Conservation (phyloP, 37 sponge, comb jelly and placozoan species). For the Ephydatia muelleri region DNA sequence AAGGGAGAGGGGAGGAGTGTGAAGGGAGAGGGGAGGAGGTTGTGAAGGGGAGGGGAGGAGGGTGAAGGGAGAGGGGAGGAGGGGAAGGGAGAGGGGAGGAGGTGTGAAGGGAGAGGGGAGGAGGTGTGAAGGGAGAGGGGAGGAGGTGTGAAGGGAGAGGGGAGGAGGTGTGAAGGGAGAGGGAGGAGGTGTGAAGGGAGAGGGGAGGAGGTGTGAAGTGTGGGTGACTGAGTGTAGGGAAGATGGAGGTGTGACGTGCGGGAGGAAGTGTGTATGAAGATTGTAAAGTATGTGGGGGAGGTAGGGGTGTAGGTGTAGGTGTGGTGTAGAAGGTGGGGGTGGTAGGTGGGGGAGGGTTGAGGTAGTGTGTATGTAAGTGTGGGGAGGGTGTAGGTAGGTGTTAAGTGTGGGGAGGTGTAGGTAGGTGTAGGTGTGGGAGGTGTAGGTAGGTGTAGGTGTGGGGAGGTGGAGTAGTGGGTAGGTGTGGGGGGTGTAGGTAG, state of each 20-base stretch:
- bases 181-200: background rate
- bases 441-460: no score
- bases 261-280: no score
- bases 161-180: background rate
- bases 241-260: no score
- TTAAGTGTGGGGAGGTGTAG: no score
- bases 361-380: no score
- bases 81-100: background rate
- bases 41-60: no score
- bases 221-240: no score
- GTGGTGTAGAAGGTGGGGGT: background rate
- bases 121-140: background rate
- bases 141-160: background rate
- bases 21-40: background rate
- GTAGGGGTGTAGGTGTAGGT: no score
- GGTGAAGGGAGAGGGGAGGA: background rate
- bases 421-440: background rate
- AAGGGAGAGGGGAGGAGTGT: background rate
- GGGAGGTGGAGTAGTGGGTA: background rate
- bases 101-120: background rate
- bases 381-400: no score
- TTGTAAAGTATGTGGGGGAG: no score
- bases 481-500: background rate
- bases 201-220: no score
- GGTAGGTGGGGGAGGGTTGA: no score